These are phyloP conservation scores for Schrankia costaestrigalis DNA, from an alignment of 2,888 invertebrate species.

Conservation along the genomic window DNA sequence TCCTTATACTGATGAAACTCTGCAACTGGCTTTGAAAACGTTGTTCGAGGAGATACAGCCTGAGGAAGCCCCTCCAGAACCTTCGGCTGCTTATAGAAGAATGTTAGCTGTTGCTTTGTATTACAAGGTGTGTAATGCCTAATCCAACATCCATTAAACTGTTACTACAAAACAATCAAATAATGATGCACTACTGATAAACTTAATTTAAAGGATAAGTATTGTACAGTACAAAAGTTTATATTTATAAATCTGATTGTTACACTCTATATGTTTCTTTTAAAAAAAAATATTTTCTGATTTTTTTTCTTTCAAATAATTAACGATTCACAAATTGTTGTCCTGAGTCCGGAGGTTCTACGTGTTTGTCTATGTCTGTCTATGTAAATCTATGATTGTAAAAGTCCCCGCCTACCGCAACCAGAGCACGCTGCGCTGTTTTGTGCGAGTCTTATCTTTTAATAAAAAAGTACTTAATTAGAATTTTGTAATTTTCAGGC, in stretches of 20 bases:
- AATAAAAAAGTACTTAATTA: neutral
- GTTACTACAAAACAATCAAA: neutral
- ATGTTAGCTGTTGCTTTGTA: conserved; percentile 76
- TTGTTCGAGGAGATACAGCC: conserved; percentile 47
- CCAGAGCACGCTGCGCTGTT: too few species aligned
- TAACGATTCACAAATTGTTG: too few species aligned
- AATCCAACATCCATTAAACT: neutral
- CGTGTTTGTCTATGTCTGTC: neutral
- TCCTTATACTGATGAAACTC: conserved; percentile 55
- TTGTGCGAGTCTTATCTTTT: too few species aligned
- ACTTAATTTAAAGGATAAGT: too few species aligned
- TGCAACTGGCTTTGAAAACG: conserved; percentile 55
- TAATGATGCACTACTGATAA: too few species aligned
- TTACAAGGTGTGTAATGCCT: conserved; percentile 77
- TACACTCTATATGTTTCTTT: too few species aligned
- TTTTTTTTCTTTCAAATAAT: too few species aligned
- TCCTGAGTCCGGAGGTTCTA: too few species aligned
- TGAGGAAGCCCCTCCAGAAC: conserved; percentile 67
- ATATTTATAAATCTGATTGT: too few species aligned
- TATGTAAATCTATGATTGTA: neutral
- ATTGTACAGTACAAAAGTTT: too few species aligned
- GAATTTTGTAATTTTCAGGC: conserved; percentile 26
- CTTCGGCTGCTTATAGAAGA: conserved; percentile 80
- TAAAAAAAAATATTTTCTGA: too few species aligned
- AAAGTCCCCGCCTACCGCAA: too few species aligned